Evolutionary conservation across 92 coral and sea anemone species (phyloP).

Genomic region (Actinostola sp.): DNA sequence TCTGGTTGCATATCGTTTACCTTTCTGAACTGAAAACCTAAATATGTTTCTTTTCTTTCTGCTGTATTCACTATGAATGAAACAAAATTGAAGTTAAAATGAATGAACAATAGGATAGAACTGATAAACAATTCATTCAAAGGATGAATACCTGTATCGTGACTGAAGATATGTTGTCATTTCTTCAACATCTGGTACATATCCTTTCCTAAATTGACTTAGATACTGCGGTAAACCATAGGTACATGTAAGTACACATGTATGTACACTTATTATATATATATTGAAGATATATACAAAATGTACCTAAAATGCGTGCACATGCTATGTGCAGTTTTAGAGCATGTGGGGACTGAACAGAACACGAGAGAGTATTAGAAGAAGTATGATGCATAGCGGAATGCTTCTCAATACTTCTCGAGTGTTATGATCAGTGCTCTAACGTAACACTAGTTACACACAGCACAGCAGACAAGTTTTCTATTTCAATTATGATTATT

Average conservation of each 20-base stretch:
- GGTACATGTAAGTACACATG: not conserved
- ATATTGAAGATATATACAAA: too few relatives aligned
- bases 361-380: too few relatives aligned
- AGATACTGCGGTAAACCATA: conserved; percentile 49
- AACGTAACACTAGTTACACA: too few relatives aligned
- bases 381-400: too few relatives aligned
- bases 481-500: too few relatives aligned
- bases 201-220: conserved; percentile 77
- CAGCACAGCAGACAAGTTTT: too few relatives aligned
- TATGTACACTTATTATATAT: too few relatives aligned
- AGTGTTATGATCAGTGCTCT: too few relatives aligned
- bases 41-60: conserved; percentile 86
- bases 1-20: conserved; percentile 34
- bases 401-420: too few relatives aligned
- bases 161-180: conserved; percentile 78
- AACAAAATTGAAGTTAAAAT: not conserved
- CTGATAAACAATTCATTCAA: not conserved
- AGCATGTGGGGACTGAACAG: too few relatives aligned
- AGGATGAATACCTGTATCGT: conserved; percentile 72
- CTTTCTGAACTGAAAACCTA: conserved; percentile 87
- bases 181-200: conserved; percentile 81
- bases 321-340: too few relatives aligned
- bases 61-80: conserved; percentile 67
- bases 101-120: not conserved
- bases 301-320: too few relatives aligned